Percentiles rank a stretch among this genome's conserved stretches.
These are phyloP conservation scores for Nasonia vitripennis DNA, from an alignment of 1,140 invertebrate genomes.

Conservation along the genomic window DNA sequence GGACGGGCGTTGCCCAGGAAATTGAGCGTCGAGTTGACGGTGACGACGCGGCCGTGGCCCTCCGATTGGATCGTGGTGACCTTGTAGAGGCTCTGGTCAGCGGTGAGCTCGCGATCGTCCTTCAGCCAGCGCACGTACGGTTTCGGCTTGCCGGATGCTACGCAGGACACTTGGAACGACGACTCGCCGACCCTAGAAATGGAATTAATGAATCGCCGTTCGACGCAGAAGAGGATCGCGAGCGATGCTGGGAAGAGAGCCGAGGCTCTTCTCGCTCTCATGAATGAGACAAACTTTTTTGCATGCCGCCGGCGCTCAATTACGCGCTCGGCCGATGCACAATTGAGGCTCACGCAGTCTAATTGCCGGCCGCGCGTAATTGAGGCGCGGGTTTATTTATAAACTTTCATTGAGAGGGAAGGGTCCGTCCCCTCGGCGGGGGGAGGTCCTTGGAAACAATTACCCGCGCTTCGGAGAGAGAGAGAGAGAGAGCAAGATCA, in stretches of 20 bases:
- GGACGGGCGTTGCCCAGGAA: slow-evolving; percentile 86
- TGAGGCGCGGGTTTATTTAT: slow-evolving; percentile 45
- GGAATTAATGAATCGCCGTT: slow-evolving; percentile 36
- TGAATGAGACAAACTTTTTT: slow-evolving; percentile 26
- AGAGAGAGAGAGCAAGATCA: slow-evolving; percentile 30
- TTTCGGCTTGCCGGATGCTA: slow-evolving; percentile 90
- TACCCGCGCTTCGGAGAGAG: not conserved
- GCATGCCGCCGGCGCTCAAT: slow-evolving; percentile 23
- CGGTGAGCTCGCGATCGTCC: slow-evolving; percentile 85
- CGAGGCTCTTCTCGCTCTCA: not conserved
- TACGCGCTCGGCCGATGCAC: slow-evolving; percentile 9
- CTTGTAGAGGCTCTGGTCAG: slow-evolving; percentile 85
- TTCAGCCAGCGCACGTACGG: slow-evolving; percentile 91
- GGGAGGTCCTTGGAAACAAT: slow-evolving; percentile 43
- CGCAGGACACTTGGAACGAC: slow-evolving; percentile 87
- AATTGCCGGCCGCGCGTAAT: slow-evolving; percentile 43
- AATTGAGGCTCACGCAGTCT: slow-evolving; percentile 1
- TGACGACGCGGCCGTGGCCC: slow-evolving; percentile 84
- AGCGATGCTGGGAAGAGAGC: not conserved
- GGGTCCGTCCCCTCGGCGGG: slow-evolving; percentile 6
- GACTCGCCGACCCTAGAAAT: slow-evolving; percentile 83
- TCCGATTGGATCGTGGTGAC: slow-evolving; percentile 86
- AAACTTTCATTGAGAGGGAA: slow-evolving; percentile 42
- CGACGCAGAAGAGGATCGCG: not conserved
- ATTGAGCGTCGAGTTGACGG: slow-evolving; percentile 88